Evolutionary conservation across 2,113 vertebrate genomes (phyloP).

Genomic region (Leptosomus discolor): DNA sequence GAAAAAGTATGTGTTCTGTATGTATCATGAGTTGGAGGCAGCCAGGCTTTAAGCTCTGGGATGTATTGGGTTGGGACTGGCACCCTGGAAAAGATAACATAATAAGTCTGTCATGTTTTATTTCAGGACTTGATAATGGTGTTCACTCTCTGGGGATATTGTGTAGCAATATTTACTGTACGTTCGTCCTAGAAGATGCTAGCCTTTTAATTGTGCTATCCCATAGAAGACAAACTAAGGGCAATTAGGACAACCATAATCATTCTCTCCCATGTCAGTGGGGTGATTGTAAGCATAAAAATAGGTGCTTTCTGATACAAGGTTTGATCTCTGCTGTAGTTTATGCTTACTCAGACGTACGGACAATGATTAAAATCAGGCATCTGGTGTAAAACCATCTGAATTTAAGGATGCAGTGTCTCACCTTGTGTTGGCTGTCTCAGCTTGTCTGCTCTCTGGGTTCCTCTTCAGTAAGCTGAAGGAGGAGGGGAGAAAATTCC

Average conservation of each 20-base stretch:
- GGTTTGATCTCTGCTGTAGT: background rate
- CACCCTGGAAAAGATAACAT: background rate
- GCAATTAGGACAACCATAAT: background rate
- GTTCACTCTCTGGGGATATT: background rate
- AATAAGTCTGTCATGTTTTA: background rate
- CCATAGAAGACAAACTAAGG: background rate
- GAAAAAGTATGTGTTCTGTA: fast-evolving
- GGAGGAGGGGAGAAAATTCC: background rate
- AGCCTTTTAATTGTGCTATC: background rate
- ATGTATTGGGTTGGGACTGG: background rate
- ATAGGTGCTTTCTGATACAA: background rate
- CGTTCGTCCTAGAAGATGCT: background rate
- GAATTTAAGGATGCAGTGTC: background rate
- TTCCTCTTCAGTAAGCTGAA: background rate
- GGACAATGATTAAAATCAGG: background rate
- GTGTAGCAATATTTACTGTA: background rate
- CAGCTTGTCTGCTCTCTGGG: background rate
- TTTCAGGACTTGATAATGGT: background rate
- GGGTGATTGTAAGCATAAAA: background rate
- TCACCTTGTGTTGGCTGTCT: background rate
- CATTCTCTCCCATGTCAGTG: background rate
- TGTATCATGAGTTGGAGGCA: background rate
- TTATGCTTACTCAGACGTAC: background rate
- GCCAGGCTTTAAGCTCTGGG: background rate
- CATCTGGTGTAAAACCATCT: background rate